Base-by-base conservation (phyloP, 37 sponge, comb jelly and placozoan species). In the Diacarnus erythraeanus region DNA sequence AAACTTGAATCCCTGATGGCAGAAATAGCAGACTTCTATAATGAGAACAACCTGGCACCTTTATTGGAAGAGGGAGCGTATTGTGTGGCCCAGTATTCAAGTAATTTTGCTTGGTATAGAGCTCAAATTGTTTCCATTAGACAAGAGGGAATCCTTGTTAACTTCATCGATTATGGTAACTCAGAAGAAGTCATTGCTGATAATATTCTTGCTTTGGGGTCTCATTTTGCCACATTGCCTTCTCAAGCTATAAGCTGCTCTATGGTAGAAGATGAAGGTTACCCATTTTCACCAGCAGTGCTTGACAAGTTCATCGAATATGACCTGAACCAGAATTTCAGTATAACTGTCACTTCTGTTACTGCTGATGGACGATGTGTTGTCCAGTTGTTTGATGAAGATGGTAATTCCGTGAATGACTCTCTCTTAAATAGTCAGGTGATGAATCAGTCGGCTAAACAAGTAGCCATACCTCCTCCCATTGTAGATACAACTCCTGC, bases 121-220 rank as follows among this genome's bases (percentile, higher is more conserved):
- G 91, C 88, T 8, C 47, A 86, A 57, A 80, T 94, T 2, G 26
- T 90, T 0, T 64, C 75, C 21, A 51, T 86, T 54, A 17, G 29
- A 2, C 23, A 18, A 12, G 63, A 42, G 9, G 72, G 22, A 25
- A 21, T 68, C 27, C 17, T 30, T 12, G 94, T 93, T 6, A 58
- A 41, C 5, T 89, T 86, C 57, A 71, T 93, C 10, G 94, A 93
- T 56, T 93, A 57, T 42, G 94, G 94, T 5, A 93, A 86, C 74
- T 83, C 80, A 30, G 87, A 86, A 56, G 35, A n/a, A 31, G 79
- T 82, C 2, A 31, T 75, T 59, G 35, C 65, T 2, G 38, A 68
- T 8, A 59, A 76, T 17, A 25, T 88, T 31, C 54, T 69, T 17
- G 54, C 64, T 30, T 75, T 92, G 3, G 35, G 23, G 10, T 26